Evolutionary conservation across 2,113 vertebrate species (phyloP), one percentile per base, ranked within the genome.

Genomic region (Mobula birostris): DNA sequence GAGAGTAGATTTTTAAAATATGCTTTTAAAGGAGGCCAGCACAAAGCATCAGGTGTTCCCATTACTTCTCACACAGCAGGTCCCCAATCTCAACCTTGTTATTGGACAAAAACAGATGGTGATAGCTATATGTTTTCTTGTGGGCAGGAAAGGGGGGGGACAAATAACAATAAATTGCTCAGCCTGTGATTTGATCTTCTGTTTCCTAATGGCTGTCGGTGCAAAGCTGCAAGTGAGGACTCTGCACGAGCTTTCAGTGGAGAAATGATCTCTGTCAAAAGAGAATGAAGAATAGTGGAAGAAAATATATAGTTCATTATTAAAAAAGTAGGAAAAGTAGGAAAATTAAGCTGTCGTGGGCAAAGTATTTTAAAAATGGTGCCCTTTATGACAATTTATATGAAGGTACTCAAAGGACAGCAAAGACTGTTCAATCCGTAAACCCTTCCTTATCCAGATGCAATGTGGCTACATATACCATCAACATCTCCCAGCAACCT

Each of bases 321-420:
- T 66, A 66, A 48, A 66, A 90, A 19, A 66, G 58, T 15, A 63
- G 83, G 27, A 63, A 61, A 88, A 24, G 29, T 32, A 19, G 63
- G 85, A 90, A 90, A 90, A 90, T 90, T 66, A 90, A 90, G 29
- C 85, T 90, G 85, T 68, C 61, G 17, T n/a, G 61, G n/a, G 17
- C n/a, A 17, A 90, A 90, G 61, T 90, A 32, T 90, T 66, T 90
- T 19, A 68, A 66, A 85, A 68, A 90, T 68, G 63, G 15, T 66
- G 32, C 85, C 14, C 85, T 66, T 5, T 66, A 61, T 3, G 66
- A 61, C 29, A 90, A 90, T 90, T 68, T 36, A 90, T 66, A 79
- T 68, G 5, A 90, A 32, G 27, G n/a, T 5, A 32, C 61, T 66
- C 61, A 19, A 90, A 90, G 77, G 12, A 58, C 24, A 58, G 48